Evolutionary conservation across 2,113 vertebrate genomes (phyloP).

Genomic region (Herpetotheres cachinnans): DNA sequence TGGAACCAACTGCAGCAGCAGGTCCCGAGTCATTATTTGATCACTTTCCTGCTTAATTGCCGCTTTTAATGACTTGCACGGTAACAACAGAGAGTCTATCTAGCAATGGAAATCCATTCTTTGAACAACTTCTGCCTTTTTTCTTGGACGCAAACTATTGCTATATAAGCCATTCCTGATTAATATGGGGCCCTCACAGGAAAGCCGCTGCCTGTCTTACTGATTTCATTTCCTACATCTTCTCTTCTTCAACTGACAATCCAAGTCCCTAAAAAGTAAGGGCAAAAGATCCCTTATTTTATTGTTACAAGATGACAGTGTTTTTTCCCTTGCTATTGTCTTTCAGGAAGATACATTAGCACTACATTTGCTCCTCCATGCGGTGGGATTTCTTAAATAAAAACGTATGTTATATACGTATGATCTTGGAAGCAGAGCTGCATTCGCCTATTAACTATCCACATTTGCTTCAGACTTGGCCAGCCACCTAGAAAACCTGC

Average conservation of each 20-base stretch:
- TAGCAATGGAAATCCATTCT: slow-evolving; percentile 45
- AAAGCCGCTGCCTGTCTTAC: slow-evolving; percentile 55
- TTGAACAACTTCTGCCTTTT: slow-evolving; percentile 45
- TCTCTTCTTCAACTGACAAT: slow-evolving; percentile 4
- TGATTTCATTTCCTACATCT: slow-evolving; percentile 45
- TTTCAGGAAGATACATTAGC: slow-evolving; percentile 7
- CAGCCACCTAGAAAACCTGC: slow-evolving; percentile 53
- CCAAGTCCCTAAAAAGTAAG: slow-evolving; percentile 35
- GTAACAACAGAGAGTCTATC: slow-evolving; percentile 5
- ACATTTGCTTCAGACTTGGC: slow-evolving; percentile 56
- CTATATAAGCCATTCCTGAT: slow-evolving; percentile 46
- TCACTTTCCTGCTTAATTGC: slow-evolving; percentile 23
- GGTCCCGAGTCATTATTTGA: neutral
- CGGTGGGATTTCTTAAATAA: slow-evolving; percentile 54
- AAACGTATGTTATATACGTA: slow-evolving; percentile 15
- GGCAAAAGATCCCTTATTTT: neutral
- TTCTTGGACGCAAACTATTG: slow-evolving; percentile 30
- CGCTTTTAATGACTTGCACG: slow-evolving; percentile 8
- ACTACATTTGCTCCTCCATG: slow-evolving; percentile 30
- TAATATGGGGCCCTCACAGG: slow-evolving; percentile 41
- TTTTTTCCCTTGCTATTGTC: slow-evolving; percentile 7
- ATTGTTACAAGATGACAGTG: neutral
- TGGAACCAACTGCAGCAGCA: neutral
- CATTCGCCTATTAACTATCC: slow-evolving; percentile 15
- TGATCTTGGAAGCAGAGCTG: neutral